Percentiles rank a stretch among this genome's conserved stretches.
Conservation (phyloP, 2,113 vertebrate genomes). For the Columbina picui region DNA sequence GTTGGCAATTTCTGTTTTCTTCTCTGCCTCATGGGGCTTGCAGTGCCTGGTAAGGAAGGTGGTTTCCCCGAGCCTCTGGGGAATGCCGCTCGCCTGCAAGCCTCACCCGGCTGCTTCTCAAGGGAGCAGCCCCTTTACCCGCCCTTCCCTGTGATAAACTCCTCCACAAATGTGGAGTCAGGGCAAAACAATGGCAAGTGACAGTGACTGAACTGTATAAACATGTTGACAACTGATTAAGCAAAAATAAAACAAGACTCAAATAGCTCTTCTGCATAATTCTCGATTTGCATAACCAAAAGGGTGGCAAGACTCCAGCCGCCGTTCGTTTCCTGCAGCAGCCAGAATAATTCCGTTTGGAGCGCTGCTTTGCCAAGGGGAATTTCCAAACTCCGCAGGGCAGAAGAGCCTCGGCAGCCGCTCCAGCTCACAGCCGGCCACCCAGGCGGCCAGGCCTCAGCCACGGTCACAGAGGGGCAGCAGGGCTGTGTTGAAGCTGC, state of each 20-base stretch:
- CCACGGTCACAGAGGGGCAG: background rate
- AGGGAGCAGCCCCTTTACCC: constrained; percentile 5
- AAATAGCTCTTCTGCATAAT: constrained; percentile 66
- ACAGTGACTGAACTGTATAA: constrained; percentile 59
- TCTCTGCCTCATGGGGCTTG: background rate
- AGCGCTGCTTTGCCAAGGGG: background rate
- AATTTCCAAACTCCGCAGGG: background rate
- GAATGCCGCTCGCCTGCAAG: background rate
- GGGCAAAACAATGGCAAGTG: constrained; percentile 46
- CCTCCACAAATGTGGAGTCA: background rate
- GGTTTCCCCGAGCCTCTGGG: background rate
- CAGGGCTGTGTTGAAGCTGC: background rate
- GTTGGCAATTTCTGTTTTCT: background rate
- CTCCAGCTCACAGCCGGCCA: background rate
- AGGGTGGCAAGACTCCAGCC: constrained; percentile 58
- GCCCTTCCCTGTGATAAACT: constrained; percentile 19
- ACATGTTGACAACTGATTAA: constrained; percentile 69
- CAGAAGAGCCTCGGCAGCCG: background rate
- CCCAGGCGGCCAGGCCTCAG: background rate
- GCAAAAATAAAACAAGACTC: constrained; percentile 69
- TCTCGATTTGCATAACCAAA: constrained; percentile 66
- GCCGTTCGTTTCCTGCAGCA: constrained; percentile 27
- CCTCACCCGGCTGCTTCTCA: background rate
- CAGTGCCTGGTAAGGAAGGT: background rate
- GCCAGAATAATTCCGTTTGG: constrained; percentile 34